phyloP scores from a whole-genome alignment of 1,140 invertebrate species.

The Maconellicoccus hirsutus region DNA sequence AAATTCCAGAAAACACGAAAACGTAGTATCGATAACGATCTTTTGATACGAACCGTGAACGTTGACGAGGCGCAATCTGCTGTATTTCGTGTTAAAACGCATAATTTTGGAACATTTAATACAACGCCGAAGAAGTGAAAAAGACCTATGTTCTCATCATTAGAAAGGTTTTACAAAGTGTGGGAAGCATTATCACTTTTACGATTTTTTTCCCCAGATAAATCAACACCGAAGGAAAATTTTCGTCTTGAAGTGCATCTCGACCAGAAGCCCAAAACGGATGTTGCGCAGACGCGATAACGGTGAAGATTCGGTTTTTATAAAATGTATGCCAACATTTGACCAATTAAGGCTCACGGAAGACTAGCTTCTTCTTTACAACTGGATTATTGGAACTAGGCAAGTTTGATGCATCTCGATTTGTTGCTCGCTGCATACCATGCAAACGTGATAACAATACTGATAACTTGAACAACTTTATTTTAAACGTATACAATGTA shows the following conservation, averaged over 20 bases:
- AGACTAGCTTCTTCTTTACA: slow-evolving; percentile 15
- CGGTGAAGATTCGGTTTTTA: neutral
- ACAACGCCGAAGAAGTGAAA: too few relatives aligned
- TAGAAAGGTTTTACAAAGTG: neutral
- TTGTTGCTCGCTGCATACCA: neutral
- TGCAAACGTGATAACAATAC: slow-evolving; percentile 15
- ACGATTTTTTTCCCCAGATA: neutral
- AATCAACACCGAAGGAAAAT: too few relatives aligned
- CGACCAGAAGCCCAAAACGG: neutral
- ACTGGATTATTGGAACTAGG: slow-evolving; percentile 21
- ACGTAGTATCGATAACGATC: too few relatives aligned
- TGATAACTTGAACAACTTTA: slow-evolving; percentile 16
- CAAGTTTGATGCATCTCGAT: slow-evolving; percentile 17
- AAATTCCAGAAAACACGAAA: too few relatives aligned
- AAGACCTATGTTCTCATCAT: neutral
- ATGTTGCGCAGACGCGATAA: neutral
- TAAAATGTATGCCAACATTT: slow-evolving; percentile 22
- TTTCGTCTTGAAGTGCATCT: too few relatives aligned
- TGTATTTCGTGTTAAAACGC: too few relatives aligned
- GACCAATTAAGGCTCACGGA: slow-evolving; percentile 21
- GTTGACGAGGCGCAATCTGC: too few relatives aligned
- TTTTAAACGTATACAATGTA: neutral
- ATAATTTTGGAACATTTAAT: too few relatives aligned
- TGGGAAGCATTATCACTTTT: neutral
- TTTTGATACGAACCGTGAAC: too few relatives aligned